A percentile compares a stretch with the other conserved stretches of the same genome.
These are phyloP conservation scores for Trichonephila inaurata DNA, from an alignment of 1,140 invertebrate species.

Conservation along the genomic window DNA sequence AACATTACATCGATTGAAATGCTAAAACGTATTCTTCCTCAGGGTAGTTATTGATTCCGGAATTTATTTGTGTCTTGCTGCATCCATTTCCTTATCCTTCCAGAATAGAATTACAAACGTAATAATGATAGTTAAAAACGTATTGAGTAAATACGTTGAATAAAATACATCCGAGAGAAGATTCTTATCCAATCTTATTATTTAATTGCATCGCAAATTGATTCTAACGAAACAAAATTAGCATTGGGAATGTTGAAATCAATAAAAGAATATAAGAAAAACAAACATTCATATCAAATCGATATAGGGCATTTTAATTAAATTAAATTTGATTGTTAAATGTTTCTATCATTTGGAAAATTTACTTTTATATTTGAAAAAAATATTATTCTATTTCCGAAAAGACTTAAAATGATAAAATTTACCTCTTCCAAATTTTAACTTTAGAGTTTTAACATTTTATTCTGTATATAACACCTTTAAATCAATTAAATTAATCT, in stretches of 20 bases:
- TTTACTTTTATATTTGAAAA: too few relatives aligned
- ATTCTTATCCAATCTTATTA: background rate
- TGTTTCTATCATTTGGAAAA: too few relatives aligned
- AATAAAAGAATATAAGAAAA: background rate
- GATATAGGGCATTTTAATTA: too few relatives aligned
- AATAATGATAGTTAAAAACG: background rate
- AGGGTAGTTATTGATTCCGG: conserved; percentile 46
- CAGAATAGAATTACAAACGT: background rate
- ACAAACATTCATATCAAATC: too few relatives aligned
- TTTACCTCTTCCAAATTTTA: too few relatives aligned
- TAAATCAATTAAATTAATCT: too few relatives aligned
- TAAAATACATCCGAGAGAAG: background rate
- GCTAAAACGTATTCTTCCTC: conserved; percentile 48
- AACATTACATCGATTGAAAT: conserved; percentile 71
- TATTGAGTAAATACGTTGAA: background rate
- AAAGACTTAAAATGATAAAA: too few relatives aligned
- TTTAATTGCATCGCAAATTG: conserved; percentile 9
- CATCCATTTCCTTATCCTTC: conserved; percentile 18
- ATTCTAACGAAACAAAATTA: background rate
- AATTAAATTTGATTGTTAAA: too few relatives aligned
- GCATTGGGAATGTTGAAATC: background rate
- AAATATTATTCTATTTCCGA: too few relatives aligned
- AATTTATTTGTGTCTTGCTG: conserved; percentile 24
- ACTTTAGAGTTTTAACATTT: too few relatives aligned
- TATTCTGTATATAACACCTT: too few relatives aligned